These are phyloP conservation scores for Epizoanthus fatuus DNA, from an alignment of 92 coral and sea anemone species.

Conservation along the genomic window DNA sequence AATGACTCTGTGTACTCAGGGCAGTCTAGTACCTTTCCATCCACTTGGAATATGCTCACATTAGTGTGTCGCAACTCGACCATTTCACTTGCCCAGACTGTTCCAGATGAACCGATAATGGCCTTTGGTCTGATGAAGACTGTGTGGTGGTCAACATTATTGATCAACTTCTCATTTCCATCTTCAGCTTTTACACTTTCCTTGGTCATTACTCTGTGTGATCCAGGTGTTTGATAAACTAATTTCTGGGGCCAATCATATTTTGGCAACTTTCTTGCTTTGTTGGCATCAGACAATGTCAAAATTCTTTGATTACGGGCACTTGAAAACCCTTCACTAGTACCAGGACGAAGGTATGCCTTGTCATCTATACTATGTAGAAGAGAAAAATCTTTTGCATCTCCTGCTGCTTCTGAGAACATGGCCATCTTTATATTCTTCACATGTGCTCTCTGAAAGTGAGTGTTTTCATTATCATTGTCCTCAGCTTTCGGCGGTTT, in stretches of 20 bases:
- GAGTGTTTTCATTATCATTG: no score
- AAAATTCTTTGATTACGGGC: conserved; percentile 7
- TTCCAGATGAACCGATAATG: conserved; percentile 31
- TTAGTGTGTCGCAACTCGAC: conserved; percentile 33
- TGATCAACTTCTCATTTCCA: conserved; percentile 22
- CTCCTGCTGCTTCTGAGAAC: no score
- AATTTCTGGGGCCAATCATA: conserved; percentile 42
- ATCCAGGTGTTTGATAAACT: conserved; percentile 29
- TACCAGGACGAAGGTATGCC: conserved; percentile 12
- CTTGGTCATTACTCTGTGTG: conserved; percentile 31
- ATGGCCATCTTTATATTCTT: no score
- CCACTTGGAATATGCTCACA: conserved; percentile 24
- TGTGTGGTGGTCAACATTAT: conserved; percentile 9
- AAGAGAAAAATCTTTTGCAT: no score
- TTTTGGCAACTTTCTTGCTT: conserved; percentile 32
- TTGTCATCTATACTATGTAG: no score
- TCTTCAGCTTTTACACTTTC: conserved; percentile 16
- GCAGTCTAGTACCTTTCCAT: neutral
- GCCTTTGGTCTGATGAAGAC: conserved; percentile 39
- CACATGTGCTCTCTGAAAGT: no score
- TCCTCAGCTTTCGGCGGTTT: no score
- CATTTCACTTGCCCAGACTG: conserved; percentile 56
- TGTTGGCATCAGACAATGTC: neutral
- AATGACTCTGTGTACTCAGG: conserved; percentile 38
- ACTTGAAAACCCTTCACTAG: conserved; percentile 32